Conservation (phyloP, 2,113 vertebrate species). For the Strigops habroptila region DNA sequence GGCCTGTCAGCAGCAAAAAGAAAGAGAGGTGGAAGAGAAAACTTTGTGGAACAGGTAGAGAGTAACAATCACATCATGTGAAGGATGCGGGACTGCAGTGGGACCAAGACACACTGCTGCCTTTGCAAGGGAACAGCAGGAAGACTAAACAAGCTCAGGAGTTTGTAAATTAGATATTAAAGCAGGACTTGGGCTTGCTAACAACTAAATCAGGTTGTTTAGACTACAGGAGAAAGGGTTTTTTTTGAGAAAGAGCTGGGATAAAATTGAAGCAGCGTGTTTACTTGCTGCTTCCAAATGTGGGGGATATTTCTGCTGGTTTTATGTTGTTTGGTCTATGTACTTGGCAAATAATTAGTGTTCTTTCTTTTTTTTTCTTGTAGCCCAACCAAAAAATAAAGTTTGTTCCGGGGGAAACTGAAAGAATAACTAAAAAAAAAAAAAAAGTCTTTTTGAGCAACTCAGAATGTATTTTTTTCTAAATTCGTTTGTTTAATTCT, state of each 20-base stretch:
- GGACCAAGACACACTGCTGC: background rate
- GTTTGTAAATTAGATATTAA: background rate
- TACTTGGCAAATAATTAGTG: background rate
- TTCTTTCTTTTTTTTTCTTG: background rate
- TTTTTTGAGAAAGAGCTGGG: background rate
- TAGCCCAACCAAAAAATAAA: background rate
- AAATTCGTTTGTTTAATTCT: background rate
- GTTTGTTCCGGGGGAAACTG: background rate
- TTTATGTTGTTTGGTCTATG: background rate
- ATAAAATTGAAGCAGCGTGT: background rate
- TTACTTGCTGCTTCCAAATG: background rate
- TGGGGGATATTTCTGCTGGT: background rate
- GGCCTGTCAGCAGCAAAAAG: background rate
- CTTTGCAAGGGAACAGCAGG: background rate
- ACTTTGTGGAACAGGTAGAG: background rate
- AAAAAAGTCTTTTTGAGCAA: background rate
- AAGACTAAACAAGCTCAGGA: background rate
- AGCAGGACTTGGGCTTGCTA: background rate
- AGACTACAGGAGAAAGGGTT: background rate
- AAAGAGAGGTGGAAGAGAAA: background rate
- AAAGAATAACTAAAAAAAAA: background rate
- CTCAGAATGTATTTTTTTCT: background rate
- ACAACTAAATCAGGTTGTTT: slow-evolving; percentile 3
- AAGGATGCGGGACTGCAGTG: background rate
- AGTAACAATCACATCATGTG: background rate